Percentiles rank a stretch among this genome's conserved stretches.
These are phyloP conservation scores for Sebastes diaconus DNA, from an alignment of 2,797 vertebrate genomes.

Conservation along the genomic window DNA sequence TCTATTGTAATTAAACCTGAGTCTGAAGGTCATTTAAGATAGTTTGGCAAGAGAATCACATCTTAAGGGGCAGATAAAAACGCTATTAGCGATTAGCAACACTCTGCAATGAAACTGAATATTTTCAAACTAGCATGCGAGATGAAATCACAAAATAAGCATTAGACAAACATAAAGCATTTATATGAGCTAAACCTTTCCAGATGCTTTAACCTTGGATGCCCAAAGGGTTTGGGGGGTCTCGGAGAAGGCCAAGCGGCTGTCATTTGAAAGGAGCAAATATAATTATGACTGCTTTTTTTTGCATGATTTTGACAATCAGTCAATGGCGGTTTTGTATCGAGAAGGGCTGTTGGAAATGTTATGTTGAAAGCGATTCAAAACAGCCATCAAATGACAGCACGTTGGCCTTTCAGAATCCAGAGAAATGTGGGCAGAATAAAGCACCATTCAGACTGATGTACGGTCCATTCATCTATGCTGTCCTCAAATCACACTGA, in stretches of 20 bases:
- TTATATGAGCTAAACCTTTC: constrained; percentile 45
- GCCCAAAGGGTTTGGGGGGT: constrained; percentile 12
- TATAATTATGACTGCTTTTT: constrained; percentile 37
- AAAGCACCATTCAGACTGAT: background rate
- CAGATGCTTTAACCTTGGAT: constrained; percentile 51
- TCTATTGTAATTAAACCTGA: constrained; percentile 20
- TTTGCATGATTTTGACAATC: constrained; percentile 43
- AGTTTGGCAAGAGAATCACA: constrained; percentile 6
- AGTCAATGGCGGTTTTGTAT: constrained; percentile 24
- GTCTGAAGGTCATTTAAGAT: constrained; percentile 12
- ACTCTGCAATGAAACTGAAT: background rate
- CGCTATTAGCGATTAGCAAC: background rate
- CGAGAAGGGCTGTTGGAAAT: constrained; percentile 15
- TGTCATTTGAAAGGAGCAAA: constrained; percentile 51
- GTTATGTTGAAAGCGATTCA: constrained; percentile 33
- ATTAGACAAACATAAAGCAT: constrained; percentile 30
- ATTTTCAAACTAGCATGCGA: background rate
- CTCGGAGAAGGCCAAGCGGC: constrained; percentile 21
- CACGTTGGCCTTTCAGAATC: constrained; percentile 14
- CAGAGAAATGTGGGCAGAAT: constrained; percentile 16
- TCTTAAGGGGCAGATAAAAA: background rate
- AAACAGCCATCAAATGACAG: constrained; percentile 26
- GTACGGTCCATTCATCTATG: background rate
- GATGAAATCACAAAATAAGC: constrained; percentile 33
- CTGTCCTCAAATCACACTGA: background rate